These are phyloP conservation scores for Takifugu bimaculatus DNA, from an alignment of 2,113 vertebrate genomes.

Conservation along the genomic window DNA sequence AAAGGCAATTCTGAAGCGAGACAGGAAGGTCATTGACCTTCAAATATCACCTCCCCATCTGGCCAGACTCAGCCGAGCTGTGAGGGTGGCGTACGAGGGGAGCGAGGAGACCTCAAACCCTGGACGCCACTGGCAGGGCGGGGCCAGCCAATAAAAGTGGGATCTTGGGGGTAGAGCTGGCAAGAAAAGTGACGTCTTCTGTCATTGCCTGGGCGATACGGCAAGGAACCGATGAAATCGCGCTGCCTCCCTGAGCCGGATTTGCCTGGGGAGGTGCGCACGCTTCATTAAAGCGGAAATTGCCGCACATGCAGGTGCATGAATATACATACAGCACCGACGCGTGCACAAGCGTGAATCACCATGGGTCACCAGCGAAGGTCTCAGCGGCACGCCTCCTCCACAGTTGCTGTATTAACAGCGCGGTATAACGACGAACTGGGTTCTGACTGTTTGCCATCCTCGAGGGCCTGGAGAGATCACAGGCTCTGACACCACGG, in stretches of 20 bases:
- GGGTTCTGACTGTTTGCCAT: constrained; percentile 47
- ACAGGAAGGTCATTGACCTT: constrained; percentile 42
- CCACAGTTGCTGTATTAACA: constrained; percentile 39
- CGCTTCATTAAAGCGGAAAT: constrained; percentile 55
- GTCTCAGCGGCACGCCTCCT: constrained; percentile 25
- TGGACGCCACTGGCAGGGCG: constrained; percentile 9
- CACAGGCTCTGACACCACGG: constrained; percentile 19
- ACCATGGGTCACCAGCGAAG: constrained; percentile 23
- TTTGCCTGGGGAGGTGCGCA: constrained; percentile 39
- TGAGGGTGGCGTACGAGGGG: constrained; percentile 6
- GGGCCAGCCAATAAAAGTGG: constrained; percentile 45
- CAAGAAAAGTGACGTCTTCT: constrained; percentile 26
- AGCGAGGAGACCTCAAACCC: neutral
- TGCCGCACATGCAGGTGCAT: constrained; percentile 39
- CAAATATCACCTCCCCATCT: constrained; percentile 53
- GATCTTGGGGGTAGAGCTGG: constrained; percentile 47
- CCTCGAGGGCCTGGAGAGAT: constrained; percentile 36
- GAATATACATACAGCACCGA: constrained; percentile 19
- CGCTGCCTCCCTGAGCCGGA: constrained; percentile 44
- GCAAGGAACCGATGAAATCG: constrained; percentile 43
- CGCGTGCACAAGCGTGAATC: constrained; percentile 10
- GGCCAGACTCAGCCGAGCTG: constrained; percentile 36
- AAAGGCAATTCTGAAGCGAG: constrained; percentile 50
- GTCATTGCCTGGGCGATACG: constrained; percentile 45
- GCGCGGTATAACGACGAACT: constrained; percentile 37